Evolutionary conservation across 2,888 invertebrate genomes (phyloP).

Genomic region (Heliconius hortense): DNA sequence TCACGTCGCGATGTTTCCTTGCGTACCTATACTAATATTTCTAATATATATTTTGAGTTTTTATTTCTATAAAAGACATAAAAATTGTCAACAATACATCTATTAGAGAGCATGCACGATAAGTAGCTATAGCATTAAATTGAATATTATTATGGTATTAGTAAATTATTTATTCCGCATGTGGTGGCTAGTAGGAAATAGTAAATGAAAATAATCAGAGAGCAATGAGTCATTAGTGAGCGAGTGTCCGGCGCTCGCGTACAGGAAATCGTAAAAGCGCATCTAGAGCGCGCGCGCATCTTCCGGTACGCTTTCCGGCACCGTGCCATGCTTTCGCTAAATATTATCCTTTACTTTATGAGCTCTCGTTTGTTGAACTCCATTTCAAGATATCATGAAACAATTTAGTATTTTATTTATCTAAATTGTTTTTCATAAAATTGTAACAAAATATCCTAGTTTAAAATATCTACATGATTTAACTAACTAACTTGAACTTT

Average conservation of each 20-base stretch:
- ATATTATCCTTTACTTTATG: conserved; percentile 65
- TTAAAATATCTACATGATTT: not conserved
- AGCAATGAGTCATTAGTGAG: conserved; percentile 44
- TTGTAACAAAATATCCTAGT: not conserved
- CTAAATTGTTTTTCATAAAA: not conserved
- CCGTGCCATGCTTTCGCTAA: conserved; percentile 64
- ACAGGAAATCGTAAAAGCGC: conserved; percentile 80
- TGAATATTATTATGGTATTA: conserved; percentile 17
- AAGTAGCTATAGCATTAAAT: not conserved
- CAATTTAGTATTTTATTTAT: not conserved
- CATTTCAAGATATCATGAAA: conserved; percentile 54
- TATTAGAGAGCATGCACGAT: not conserved
- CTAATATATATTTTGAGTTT: too few species aligned
- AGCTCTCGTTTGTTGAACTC: conserved; percentile 59
- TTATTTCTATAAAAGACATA: too few species aligned
- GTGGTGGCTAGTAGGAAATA: conserved; percentile 34
- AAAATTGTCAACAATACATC: not conserved
- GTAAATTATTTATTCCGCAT: conserved; percentile 31
- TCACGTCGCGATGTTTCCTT: too few species aligned
- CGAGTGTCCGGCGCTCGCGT: conserved; percentile 51
- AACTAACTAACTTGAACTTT: not conserved
- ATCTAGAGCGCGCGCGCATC: conserved; percentile 72
- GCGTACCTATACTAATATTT: too few species aligned
- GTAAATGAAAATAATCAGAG: conserved; percentile 39
- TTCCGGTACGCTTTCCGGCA: conserved; percentile 74